Evolutionary conservation across 2,888 invertebrate species (phyloP).

Genomic region (Dinocampus coccinellae): DNA sequence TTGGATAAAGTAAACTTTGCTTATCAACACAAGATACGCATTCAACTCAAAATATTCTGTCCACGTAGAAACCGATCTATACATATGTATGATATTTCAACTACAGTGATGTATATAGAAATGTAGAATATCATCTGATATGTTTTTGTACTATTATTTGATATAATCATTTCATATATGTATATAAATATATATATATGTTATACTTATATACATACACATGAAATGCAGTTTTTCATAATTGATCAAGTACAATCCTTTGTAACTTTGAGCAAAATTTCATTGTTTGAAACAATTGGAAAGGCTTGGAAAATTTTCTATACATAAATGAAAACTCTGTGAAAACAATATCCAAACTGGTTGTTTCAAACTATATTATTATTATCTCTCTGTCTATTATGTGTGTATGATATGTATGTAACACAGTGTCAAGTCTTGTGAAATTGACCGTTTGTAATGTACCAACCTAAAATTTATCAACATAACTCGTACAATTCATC

Average conservation of each 20-base stretch:
- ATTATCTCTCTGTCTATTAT: not conserved
- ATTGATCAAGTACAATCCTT: not conserved
- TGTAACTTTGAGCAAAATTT: not conserved
- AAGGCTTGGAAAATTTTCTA: too few species aligned
- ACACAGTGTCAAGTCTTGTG: not conserved
- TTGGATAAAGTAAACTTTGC: conserved; percentile 43
- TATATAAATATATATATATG: too few species aligned
- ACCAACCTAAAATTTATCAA: conserved; percentile 1
- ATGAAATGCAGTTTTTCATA: not conserved
- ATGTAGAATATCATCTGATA: too few species aligned
- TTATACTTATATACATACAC: too few species aligned
- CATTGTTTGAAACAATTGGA: not conserved
- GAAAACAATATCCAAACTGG: conserved; percentile 2
- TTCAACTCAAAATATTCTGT: conserved; percentile 35
- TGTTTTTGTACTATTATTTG: too few species aligned
- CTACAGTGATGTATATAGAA: not conserved
- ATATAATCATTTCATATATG: too few species aligned
- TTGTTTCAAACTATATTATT: not conserved
- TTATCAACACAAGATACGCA: conserved; percentile 43
- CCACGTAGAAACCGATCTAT: conserved; percentile 33
- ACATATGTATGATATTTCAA: not conserved
- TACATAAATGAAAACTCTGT: not conserved
- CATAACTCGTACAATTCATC: conserved; percentile 7
- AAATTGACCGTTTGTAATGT: not conserved
- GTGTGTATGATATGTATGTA: not conserved